phyloP scores from a whole-genome alignment of 2,888 invertebrate genomes.

The Nezara viridula region DNA sequence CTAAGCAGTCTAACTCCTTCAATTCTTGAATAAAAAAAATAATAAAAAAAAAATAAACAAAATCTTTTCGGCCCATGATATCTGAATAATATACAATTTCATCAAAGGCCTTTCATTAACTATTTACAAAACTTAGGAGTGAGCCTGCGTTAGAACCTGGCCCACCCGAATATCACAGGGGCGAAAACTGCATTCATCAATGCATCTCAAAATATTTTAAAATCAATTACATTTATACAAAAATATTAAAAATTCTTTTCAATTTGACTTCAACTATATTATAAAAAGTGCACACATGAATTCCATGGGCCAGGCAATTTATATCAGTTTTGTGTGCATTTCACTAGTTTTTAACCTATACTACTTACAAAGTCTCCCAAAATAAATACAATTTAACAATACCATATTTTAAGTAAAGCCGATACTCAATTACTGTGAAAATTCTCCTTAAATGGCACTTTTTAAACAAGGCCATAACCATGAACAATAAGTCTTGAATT shows the following conservation, averaged over 20 bases:
- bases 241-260: constrained; percentile 61
- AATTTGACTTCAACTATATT: constrained; percentile 58
- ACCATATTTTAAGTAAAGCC: constrained; percentile 56
- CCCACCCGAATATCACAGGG: constrained; percentile 66
- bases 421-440: constrained; percentile 60
- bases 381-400: constrained; percentile 58
- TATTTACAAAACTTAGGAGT: constrained; percentile 64
- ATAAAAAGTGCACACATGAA: constrained; percentile 64
- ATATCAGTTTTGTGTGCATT: constrained; percentile 59
- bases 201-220: constrained; percentile 60
- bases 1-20: constrained; percentile 66
- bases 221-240: constrained; percentile 61
- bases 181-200: constrained; percentile 60
- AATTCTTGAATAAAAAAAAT: constrained; percentile 59
- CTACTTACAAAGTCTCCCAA: constrained; percentile 56
- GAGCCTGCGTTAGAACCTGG: constrained; percentile 66
- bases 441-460: constrained; percentile 60
- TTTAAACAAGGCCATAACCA: constrained; percentile 51
- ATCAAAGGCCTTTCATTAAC: constrained; percentile 38
- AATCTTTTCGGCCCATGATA: not conserved
- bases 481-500: not conserved
- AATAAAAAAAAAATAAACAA: constrained; percentile 13
- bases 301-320: constrained; percentile 65
- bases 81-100: constrained; percentile 22
- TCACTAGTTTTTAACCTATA: constrained; percentile 51